Conservation (phyloP, 2,797 vertebrate genomes). For the Sebastes oblongus region DNA sequence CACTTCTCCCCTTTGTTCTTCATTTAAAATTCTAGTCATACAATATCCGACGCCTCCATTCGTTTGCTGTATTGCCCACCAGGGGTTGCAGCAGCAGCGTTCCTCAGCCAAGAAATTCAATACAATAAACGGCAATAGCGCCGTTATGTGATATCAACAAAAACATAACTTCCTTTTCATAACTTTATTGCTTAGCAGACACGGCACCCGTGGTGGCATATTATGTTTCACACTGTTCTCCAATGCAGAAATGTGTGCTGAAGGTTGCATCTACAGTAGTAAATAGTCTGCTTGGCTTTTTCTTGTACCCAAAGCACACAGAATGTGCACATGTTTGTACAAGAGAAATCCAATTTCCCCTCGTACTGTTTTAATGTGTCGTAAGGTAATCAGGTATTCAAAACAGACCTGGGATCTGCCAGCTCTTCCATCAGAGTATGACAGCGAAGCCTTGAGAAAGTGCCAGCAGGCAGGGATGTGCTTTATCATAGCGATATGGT, state of each 20-base stretch:
- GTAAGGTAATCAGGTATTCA: constrained; percentile 40
- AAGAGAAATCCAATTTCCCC: neutral
- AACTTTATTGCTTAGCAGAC: constrained; percentile 63
- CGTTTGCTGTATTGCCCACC: constrained; percentile 67
- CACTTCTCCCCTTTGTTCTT: constrained; percentile 61
- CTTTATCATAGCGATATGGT: constrained; percentile 74
- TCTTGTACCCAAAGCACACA: neutral
- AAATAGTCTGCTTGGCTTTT: neutral
- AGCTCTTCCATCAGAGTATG: constrained; percentile 47
- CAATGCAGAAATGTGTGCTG: neutral
- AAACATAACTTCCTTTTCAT: constrained; percentile 64
- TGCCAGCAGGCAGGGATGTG: constrained; percentile 61
- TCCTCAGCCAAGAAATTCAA: constrained; percentile 64
- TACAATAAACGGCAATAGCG: constrained; percentile 58
- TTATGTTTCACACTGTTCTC: constrained; percentile 38
- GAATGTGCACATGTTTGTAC: neutral
- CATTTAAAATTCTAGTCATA: constrained; percentile 77
- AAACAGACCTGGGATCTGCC: constrained; percentile 19
- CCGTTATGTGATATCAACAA: constrained; percentile 68
- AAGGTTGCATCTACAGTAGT: neutral
- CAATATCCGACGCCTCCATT: constrained; percentile 70
- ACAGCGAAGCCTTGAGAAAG: constrained; percentile 66
- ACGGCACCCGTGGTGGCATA: neutral
- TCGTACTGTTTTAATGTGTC: neutral
- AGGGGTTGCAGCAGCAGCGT: constrained; percentile 65